A percentile compares a stretch with the other conserved stretches of the same genome.
Evolutionary conservation across 2,113 vertebrate species (phyloP).

Genomic region (Sapajus apella): DNA sequence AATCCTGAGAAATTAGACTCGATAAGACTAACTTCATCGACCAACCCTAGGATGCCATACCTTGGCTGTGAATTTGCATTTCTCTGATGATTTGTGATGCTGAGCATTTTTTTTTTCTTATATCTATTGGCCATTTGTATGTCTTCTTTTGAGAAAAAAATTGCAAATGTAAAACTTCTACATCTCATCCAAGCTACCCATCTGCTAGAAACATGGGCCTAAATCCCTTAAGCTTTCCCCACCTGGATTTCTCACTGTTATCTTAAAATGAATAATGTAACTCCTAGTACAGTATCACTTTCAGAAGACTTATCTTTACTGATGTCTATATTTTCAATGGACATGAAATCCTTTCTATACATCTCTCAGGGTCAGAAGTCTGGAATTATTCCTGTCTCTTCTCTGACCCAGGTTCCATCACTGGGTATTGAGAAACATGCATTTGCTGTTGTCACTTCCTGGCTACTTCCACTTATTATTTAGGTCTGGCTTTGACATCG

Average conservation of each 20-base stretch:
- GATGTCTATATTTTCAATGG: background rate
- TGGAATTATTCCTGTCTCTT: background rate
- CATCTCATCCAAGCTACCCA: background rate
- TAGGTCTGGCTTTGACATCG: background rate
- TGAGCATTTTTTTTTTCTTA: too few relatives aligned
- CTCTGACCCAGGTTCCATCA: background rate
- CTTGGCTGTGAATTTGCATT: background rate
- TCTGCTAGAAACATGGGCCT: background rate
- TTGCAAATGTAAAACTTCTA: background rate
- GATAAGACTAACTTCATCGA: background rate
- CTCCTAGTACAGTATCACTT: background rate
- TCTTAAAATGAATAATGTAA: background rate
- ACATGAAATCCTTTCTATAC: background rate
- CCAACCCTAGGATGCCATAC: background rate
- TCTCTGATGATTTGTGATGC: too few relatives aligned
- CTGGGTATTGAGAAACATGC: background rate
- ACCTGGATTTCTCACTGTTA: background rate
- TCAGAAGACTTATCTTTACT: background rate
- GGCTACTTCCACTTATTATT: background rate
- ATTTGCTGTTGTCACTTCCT: background rate
- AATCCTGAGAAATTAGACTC: background rate
- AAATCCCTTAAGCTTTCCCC: background rate
- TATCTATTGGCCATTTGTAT: too few relatives aligned
- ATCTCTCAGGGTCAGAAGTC: background rate
- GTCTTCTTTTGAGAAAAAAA: too few relatives aligned